A percentile compares a stretch with the other conserved stretches of the same genome.
Evolutionary conservation across 2,888 invertebrate genomes (phyloP).

Genomic region (Archips crataeganus): DNA sequence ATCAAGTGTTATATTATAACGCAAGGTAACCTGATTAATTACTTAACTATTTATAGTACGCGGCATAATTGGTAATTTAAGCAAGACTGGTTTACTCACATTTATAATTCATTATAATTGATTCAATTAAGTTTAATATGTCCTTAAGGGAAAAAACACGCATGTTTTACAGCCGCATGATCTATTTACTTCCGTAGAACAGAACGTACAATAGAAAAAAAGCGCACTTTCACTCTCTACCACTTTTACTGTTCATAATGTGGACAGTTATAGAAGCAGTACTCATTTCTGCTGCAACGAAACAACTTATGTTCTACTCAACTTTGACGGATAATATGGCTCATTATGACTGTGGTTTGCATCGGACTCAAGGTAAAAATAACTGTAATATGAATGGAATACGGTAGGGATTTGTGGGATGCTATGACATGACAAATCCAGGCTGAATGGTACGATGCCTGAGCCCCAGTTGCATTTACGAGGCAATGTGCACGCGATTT

Average conservation of each 20-base stretch:
- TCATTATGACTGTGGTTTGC: constrained; percentile 24
- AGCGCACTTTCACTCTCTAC: constrained; percentile 44
- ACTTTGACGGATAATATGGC: constrained; percentile 34
- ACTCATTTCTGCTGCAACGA: constrained; percentile 21
- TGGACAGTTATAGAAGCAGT: constrained; percentile 24
- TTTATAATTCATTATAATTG: constrained; percentile 24
- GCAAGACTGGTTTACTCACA: constrained; percentile 15
- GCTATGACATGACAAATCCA: constrained; percentile 25
- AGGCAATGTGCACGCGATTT: constrained; percentile 25
- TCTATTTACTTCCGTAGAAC: constrained; percentile 43
- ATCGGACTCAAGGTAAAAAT: neutral
- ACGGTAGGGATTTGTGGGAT: constrained; percentile 1
- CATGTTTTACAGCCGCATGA: constrained; percentile 21
- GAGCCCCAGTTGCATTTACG: constrained; percentile 35
- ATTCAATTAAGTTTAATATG: constrained; percentile 8
- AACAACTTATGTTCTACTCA: constrained; percentile 23
- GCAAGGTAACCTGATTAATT: neutral
- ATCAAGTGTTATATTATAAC: neutral
- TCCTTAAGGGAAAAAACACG: constrained; percentile 14
- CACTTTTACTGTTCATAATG: constrained; percentile 44
- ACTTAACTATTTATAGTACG: constrained; percentile 12
- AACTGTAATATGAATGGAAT: neutral
- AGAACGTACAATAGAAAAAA: constrained; percentile 35
- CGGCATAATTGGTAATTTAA: constrained; percentile 13
- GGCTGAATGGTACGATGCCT: constrained; percentile 27